phyloP scores from a whole-genome alignment of 2,113 vertebrate species.

The Brienomyrus longianalis region DNA sequence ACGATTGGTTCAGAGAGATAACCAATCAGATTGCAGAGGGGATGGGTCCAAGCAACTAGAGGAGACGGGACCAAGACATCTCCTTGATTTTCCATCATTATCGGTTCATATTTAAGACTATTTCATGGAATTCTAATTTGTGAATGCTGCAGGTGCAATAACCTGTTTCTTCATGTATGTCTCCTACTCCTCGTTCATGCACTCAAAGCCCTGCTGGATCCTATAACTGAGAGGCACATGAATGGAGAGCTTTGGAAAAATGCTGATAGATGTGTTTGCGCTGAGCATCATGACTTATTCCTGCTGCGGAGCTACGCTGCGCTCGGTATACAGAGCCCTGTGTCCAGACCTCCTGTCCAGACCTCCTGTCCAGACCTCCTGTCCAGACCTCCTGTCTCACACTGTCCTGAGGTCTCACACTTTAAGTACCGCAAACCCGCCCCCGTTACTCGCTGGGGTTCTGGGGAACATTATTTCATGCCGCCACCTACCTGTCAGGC shows the following conservation, averaged over 20 bases:
- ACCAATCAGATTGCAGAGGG: too few relatives aligned
- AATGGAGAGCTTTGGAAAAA: background rate
- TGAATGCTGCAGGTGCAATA: background rate
- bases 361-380: background rate
- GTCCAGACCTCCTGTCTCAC: background rate
- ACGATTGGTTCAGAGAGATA: too few relatives aligned
- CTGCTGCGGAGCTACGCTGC: slow-evolving; percentile 22
- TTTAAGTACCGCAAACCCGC: background rate
- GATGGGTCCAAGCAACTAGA: too few relatives aligned
- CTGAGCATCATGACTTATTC: background rate
- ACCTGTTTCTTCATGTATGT: background rate
- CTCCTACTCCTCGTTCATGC: background rate
- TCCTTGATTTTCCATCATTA: background rate
- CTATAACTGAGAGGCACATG: background rate
- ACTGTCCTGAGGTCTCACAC: background rate
- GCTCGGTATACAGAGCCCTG: background rate
- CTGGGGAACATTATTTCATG: background rate
- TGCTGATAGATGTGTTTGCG: background rate
- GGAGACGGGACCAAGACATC: too few relatives aligned
- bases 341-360: background rate
- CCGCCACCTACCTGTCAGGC: background rate
- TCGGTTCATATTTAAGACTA: background rate
- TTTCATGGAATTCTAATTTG: background rate
- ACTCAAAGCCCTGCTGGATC: background rate
- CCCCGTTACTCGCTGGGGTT: background rate